These are phyloP conservation scores for Sciurus carolinensis DNA, from an alignment of 2,797 vertebrate species.

Conservation along the genomic window DNA sequence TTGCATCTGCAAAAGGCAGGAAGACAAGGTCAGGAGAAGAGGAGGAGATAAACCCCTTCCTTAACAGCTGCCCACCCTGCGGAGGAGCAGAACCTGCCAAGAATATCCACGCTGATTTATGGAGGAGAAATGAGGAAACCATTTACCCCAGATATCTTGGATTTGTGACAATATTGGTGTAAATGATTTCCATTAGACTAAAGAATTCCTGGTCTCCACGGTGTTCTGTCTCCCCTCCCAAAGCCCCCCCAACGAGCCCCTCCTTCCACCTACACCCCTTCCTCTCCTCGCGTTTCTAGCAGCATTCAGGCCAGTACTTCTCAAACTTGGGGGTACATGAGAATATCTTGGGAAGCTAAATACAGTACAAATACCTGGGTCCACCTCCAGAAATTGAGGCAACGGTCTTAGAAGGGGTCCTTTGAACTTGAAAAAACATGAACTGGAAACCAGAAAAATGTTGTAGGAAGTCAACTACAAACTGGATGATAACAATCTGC, in stretches of 20 bases:
- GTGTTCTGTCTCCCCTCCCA: not conserved
- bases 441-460: not conserved
- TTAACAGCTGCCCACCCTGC: conserved; percentile 88
- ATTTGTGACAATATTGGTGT: conserved; percentile 73
- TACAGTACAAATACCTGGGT: not conserved
- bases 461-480: conserved; percentile 12
- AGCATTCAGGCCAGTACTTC: not conserved
- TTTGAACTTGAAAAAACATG: conserved; percentile 6
- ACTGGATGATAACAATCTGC: not conserved
- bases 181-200: conserved; percentile 69
- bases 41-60: conserved; percentile 68
- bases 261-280: not conserved
- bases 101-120: conserved; percentile 86
- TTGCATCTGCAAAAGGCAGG: conserved; percentile 87
- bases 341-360: not conserved
- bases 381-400: not conserved
- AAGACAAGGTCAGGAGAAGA: conserved; percentile 83
- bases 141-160: conserved; percentile 86
- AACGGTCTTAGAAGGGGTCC: not conserved
- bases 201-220: not conserved
- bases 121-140: conserved; percentile 85
- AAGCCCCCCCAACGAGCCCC: too few relatives aligned
- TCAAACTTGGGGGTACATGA: not conserved
- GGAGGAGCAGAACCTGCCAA: conserved; percentile 84
- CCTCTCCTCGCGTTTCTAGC: not conserved